phyloP scores from a whole-genome alignment of 2,113 vertebrate species.

The Agelaius tricolor region DNA sequence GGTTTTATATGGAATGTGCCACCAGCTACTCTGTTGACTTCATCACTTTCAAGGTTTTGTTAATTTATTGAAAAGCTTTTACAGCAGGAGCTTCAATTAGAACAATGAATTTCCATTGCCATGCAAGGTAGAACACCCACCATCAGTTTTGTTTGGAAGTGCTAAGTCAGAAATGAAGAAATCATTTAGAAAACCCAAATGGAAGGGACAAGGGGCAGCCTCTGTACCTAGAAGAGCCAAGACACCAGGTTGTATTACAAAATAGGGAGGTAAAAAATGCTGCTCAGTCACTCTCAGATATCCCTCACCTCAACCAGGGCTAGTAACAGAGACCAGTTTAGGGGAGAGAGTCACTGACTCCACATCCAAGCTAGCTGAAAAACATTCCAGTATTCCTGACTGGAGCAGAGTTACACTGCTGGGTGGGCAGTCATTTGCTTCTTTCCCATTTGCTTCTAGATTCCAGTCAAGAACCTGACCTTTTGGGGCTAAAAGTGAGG shows the following conservation, averaged over 20 bases:
- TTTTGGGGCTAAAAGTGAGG: background rate
- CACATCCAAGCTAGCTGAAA: background rate
- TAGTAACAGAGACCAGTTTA: background rate
- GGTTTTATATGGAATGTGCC: background rate
- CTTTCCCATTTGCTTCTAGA: background rate
- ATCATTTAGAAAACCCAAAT: background rate
- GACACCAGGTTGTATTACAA: background rate
- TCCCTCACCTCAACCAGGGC: background rate
- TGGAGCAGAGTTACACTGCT: background rate
- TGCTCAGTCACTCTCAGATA: background rate
- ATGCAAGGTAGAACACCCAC: background rate
- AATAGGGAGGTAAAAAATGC: background rate
- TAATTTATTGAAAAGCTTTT: slow-evolving; percentile 45
- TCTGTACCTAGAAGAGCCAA: background rate
- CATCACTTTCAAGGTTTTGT: background rate
- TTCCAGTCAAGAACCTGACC: background rate
- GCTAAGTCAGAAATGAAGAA: slow-evolving; percentile 2
- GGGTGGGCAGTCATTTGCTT: background rate
- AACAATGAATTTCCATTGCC: background rate
- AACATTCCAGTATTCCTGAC: background rate
- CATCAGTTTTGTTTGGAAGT: background rate
- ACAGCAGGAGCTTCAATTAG: background rate
- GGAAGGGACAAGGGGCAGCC: background rate
- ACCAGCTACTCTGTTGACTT: background rate
- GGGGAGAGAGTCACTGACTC: background rate